A percentile compares a stretch with the other conserved stretches of the same genome.
These are phyloP conservation scores for Tachysurus fulvidraco DNA, from an alignment of 2,113 vertebrate species.

Conservation along the genomic window DNA sequence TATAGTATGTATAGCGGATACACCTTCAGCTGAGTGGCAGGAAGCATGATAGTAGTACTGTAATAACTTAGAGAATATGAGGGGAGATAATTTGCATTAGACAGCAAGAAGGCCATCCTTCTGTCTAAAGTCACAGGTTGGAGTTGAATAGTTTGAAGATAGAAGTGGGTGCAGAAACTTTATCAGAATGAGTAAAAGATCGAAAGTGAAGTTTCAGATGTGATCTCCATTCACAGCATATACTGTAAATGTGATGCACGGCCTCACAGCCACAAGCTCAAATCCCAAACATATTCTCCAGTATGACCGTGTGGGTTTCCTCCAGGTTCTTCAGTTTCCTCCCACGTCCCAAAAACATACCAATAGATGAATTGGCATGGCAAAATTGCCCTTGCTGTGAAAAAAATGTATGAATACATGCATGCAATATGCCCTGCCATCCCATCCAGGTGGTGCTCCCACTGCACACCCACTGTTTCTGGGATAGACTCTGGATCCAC, in stretches of 20 bases:
- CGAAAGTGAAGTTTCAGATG: not conserved
- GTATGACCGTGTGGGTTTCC: not conserved
- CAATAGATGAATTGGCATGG: not conserved
- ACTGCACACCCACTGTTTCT: not conserved
- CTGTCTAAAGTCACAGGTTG: not conserved
- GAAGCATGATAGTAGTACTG: not conserved
- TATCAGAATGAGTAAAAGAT: not conserved
- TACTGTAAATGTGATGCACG: no score
- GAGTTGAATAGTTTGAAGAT: not conserved
- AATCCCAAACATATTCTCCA: not conserved
- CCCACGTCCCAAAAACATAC: not conserved
- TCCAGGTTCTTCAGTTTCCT: not conserved
- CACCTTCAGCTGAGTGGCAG: not conserved
- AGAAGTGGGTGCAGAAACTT: not conserved
- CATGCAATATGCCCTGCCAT: not conserved
- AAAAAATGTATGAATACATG: not conserved
- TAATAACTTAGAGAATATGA: not conserved
- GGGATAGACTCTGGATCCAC: not conserved
- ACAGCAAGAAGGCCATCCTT: not conserved
- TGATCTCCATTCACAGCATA: not conserved
- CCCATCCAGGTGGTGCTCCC: not conserved
- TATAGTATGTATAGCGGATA: not conserved
- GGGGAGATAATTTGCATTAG: not conserved
- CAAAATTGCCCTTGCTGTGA: not conserved
- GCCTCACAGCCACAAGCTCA: not conserved